phyloP scores from a whole-genome alignment of 2,113 vertebrate species.

The Odontesthes bonariensis region DNA sequence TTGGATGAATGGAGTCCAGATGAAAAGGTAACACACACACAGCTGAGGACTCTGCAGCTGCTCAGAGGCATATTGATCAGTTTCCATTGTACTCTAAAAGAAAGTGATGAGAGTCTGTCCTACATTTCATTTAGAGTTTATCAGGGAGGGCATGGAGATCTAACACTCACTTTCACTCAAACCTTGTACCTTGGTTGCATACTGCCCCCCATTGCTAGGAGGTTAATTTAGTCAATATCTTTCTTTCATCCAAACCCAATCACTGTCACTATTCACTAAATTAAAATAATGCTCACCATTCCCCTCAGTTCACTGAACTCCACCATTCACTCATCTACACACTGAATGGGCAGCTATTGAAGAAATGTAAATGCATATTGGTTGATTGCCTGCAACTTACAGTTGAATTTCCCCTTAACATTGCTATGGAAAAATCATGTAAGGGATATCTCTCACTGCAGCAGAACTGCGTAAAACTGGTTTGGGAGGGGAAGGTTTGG shows the following conservation, averaged over 20 bases:
- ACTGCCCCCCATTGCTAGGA: background rate
- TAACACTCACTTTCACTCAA: slow-evolving; percentile 10
- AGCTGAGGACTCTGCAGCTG: slow-evolving; percentile 12
- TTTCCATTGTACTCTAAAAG: slow-evolving; percentile 14
- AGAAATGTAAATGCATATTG: background rate
- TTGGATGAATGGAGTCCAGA: slow-evolving; percentile 16
- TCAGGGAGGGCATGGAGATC: slow-evolving; percentile 15
- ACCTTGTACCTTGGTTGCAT: slow-evolving; percentile 13
- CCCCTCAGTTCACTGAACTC: slow-evolving; percentile 1
- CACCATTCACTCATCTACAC: slow-evolving; percentile 1
- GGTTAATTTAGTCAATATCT: slow-evolving; percentile 25
- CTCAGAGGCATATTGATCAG: slow-evolving; percentile 6
- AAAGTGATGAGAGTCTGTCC: background rate
- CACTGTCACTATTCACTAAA: background rate
- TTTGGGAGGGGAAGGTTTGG: too few species aligned
- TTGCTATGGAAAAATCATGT: too few species aligned
- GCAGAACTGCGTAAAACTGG: too few species aligned
- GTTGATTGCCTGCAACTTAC: too few species aligned
- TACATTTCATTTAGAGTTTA: slow-evolving; percentile 24
- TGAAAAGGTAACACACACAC: slow-evolving; percentile 10
- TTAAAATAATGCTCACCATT: background rate
- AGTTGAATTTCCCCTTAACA: too few species aligned
- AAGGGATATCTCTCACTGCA: too few species aligned
- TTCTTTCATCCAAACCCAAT: slow-evolving; percentile 16
- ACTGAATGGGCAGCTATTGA: accelerated